Evolutionary conservation across 1,140 invertebrate species (phyloP).

Genomic region (Leptestheria dahalacensis): DNA sequence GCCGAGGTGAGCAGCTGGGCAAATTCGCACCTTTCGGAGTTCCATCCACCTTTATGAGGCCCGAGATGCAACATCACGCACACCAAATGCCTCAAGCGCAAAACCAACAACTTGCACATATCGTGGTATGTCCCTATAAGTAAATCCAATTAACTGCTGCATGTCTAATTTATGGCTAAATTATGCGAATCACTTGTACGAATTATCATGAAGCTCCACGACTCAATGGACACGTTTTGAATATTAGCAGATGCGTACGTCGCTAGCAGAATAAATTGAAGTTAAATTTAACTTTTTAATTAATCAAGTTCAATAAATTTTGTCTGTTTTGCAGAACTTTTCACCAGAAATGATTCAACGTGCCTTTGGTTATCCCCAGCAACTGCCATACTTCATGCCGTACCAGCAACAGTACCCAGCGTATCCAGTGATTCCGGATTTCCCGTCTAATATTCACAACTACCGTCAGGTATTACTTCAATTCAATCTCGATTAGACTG

Average conservation of each 20-base stretch:
- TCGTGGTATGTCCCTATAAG: no score
- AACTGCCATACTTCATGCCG: background rate
- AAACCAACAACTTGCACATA: background rate
- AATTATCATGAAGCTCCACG: no score
- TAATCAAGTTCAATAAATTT: background rate
- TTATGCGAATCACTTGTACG: no score
- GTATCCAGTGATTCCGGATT: background rate
- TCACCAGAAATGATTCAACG: background rate
- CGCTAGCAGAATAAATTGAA: no score
- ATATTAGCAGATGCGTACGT: no score
- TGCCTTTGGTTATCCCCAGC: background rate
- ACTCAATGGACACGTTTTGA: no score
- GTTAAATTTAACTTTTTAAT: background rate
- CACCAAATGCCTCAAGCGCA: background rate
- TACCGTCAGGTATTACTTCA: background rate
- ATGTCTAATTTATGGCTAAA: no score
- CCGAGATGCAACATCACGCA: background rate
- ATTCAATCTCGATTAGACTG: no score
- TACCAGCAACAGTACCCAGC: background rate
- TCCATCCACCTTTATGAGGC: background rate
- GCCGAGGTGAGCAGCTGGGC: background rate
- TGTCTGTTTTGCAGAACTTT: background rate
- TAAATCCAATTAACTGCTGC: no score
- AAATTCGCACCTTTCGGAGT: background rate
- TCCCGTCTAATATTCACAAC: background rate